Conservation (phyloP, 2,797 vertebrate genomes). For the Eidolon dupreanum region DNA sequence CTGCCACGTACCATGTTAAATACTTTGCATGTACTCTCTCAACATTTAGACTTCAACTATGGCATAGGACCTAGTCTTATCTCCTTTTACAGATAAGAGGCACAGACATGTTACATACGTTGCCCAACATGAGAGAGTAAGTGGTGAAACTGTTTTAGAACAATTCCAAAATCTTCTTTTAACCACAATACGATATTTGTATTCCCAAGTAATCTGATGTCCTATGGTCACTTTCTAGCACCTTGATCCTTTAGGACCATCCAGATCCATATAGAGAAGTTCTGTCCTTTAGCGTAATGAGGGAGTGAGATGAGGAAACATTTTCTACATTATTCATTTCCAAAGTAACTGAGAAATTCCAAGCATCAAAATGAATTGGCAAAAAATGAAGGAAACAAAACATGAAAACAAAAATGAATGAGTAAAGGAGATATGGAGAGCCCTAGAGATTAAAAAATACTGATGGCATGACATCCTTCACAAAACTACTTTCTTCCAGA, state of each 20-base stretch:
- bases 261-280: not conserved
- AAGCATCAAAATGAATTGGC: not conserved
- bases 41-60: constrained; percentile 14
- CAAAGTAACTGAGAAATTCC: not conserved
- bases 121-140: not conserved
- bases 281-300: not conserved
- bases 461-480: not conserved
- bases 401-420: constrained; percentile 19
- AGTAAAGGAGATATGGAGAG: not conserved
- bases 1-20: not conserved
- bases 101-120: not conserved
- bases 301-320: not conserved
- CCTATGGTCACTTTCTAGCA: constrained; percentile 15
- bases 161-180: constrained; percentile 44
- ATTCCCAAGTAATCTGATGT: not conserved
- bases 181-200: not conserved
- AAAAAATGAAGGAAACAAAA: constrained; percentile 26
- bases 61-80: not conserved
- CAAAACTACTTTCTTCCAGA: constrained; percentile 10
- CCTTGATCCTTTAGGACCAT: not conserved
- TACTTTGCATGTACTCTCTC: not conserved
- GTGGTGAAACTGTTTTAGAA: constrained; percentile 16
- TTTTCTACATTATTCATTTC: constrained; percentile 42
- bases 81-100: constrained; percentile 6
- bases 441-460: constrained; percentile 3